These are phyloP conservation scores for Hemicentrotus pulcherrimus DNA, from an alignment of 35 echinoderm and acorn worm species.

Conservation along the genomic window DNA sequence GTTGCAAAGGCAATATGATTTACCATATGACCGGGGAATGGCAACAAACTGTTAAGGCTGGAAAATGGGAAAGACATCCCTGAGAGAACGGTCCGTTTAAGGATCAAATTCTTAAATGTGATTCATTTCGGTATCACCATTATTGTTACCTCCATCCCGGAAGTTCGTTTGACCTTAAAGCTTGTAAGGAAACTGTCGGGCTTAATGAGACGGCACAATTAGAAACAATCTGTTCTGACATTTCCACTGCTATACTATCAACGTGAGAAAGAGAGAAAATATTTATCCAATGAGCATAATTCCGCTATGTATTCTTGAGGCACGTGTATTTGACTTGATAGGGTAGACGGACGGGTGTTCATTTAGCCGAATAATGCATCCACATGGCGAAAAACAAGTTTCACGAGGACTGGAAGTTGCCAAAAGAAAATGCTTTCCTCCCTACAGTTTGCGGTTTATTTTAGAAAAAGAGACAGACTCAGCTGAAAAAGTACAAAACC, in stretches of 20 bases:
- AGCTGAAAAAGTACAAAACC: constrained; percentile 7
- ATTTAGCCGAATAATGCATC: constrained; percentile 2
- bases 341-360: neutral
- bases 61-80: too few relatives aligned
- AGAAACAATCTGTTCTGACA: constrained; percentile 4
- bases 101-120: neutral
- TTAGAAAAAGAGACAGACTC: constrained; percentile 10
- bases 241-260: neutral
- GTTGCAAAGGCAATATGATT: too few relatives aligned
- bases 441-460: constrained; percentile 1
- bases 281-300: neutral
- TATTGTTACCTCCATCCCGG: neutral
- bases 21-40: too few relatives aligned
- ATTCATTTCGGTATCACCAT: neutral
- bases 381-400: constrained; percentile 10
- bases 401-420: neutral
- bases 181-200: neutral
- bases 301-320: neutral
- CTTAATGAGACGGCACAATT: neutral
- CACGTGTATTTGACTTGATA: neutral
- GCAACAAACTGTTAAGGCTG: too few relatives aligned
- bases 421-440: neutral
- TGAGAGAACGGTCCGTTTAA: too few relatives aligned
- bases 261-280: neutral
- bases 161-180: neutral